phyloP scores from a whole-genome alignment of 2,113 vertebrate genomes.

The Neotoma lepida region DNA sequence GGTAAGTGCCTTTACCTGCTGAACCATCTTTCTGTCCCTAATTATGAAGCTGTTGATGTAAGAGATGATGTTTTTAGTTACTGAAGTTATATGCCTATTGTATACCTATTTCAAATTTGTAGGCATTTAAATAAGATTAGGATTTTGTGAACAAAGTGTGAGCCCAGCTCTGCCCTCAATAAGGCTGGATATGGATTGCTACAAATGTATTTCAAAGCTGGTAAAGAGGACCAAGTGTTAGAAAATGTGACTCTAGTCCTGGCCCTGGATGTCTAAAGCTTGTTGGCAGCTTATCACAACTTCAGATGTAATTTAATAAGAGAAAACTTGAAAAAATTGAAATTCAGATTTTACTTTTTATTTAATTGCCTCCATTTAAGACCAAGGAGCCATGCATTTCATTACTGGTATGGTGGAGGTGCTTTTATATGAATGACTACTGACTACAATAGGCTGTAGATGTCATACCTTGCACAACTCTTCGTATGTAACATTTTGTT shows the following conservation, averaged over 20 bases:
- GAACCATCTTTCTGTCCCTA: not conserved
- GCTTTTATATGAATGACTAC: constrained; percentile 6
- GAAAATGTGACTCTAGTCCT: not conserved
- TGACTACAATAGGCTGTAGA: not conserved
- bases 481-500: constrained; percentile 51
- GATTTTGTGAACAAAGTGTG: constrained; percentile 18
- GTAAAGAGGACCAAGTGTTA: not conserved
- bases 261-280: not conserved
- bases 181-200: not conserved
- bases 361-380: not conserved
- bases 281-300: not conserved
- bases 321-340: not conserved
- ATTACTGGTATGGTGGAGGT: not conserved
- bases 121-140: constrained; percentile 35
- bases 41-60: not conserved
- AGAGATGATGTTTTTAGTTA: not conserved
- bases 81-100: not conserved
- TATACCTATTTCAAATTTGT: constrained; percentile 6
- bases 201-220: not conserved
- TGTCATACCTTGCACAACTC: not conserved
- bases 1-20: not conserved
- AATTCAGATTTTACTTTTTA: not conserved
- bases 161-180: not conserved
- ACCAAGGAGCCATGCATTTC: not conserved
- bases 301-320: constrained; percentile 32